A percentile compares a stretch with the other conserved stretches of the same genome.
Evolutionary conservation across 2,888 invertebrate genomes (phyloP).

Genomic region (Sphaeridia pumilis): DNA sequence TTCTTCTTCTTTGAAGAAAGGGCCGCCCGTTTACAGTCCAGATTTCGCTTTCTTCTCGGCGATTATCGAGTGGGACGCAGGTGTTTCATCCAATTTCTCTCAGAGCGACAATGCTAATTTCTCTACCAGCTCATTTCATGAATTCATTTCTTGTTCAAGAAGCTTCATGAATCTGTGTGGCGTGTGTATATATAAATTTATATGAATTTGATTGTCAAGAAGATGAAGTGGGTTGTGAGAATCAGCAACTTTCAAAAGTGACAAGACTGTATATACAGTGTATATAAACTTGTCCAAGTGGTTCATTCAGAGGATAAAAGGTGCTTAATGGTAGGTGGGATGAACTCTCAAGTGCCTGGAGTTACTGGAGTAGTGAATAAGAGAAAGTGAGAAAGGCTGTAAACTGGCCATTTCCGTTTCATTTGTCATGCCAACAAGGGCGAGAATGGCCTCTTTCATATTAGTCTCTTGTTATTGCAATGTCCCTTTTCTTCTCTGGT

Average conservation of each 20-base stretch:
- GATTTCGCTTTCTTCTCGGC: constrained; percentile 2
- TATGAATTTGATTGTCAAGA: background rate
- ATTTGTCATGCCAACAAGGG: constrained; percentile 1
- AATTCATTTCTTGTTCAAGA: constrained; percentile 19
- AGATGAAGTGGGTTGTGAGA: background rate
- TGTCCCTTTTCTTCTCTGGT: no score
- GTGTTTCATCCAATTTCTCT: constrained; percentile 19
- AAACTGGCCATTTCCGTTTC: constrained; percentile 16
- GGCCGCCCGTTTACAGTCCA: background rate
- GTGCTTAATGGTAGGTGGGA: no score
- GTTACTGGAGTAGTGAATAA: no score
- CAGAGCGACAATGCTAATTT: constrained; percentile 20
- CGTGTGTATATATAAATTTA: background rate
- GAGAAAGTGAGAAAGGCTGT: background rate
- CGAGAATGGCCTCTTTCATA: background rate
- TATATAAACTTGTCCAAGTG: background rate
- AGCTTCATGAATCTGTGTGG: constrained; percentile 8
- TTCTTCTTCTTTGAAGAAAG: constrained; percentile 11
- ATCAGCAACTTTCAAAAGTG: background rate
- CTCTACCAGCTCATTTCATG: constrained; percentile 22
- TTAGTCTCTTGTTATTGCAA: no score
- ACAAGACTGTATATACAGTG: background rate
- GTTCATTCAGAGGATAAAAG: background rate
- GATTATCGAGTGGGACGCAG: constrained; percentile 21
- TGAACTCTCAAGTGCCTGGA: background rate